Base-by-base conservation (phyloP, 2,113 vertebrate species). In the Psettodes erumei region DNA sequence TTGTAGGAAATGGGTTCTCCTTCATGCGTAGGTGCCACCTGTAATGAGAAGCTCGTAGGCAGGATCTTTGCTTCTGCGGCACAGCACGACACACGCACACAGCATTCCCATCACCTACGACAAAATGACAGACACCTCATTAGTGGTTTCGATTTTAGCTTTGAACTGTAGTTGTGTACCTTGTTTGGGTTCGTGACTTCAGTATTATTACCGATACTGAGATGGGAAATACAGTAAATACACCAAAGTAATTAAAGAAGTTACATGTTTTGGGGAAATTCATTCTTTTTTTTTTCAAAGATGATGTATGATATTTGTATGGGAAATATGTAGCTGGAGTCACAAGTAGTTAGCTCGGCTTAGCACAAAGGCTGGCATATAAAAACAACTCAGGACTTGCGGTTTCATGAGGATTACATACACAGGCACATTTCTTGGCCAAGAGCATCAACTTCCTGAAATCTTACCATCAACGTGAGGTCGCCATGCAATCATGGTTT, bases 11-110 rank as follows among this genome's bases (percentile, higher is more conserved):
- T n/a, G 18, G 27, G 15, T 55, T 61, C 33, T 76, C 85, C 54
- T 84, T 92, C 95, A 99, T 47, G 97, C 96, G 3, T 95, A 95
- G 82, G 95, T 97, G 61, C 96, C 96, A 0, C 96, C 96, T 1
- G 95, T 95, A 88, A 98, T 95, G 63, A 99, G 96, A 11, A 96
- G 96, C 79, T 99, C 96, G 0, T 98, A 99, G n/a, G 96, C 93
- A 68, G 96, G 96, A 71, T 96, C 96, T 85, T 94, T 93, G 90
- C 94, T 95, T 90, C 96, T 95, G 87, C 95, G 94, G 89, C 96
- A 98, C 79, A 99, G 77, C 58, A 98, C 97, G 21, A 97, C 88
- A 81, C 95, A 96, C 1, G 96, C 96, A 70, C 97, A 98, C 86
- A 99, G 84, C 96, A 98, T 98, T 74, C 97, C 97, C 93, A 99